Base-by-base conservation (phyloP, 2,797 vertebrate species). In the Muscicapa comitata region DNA sequence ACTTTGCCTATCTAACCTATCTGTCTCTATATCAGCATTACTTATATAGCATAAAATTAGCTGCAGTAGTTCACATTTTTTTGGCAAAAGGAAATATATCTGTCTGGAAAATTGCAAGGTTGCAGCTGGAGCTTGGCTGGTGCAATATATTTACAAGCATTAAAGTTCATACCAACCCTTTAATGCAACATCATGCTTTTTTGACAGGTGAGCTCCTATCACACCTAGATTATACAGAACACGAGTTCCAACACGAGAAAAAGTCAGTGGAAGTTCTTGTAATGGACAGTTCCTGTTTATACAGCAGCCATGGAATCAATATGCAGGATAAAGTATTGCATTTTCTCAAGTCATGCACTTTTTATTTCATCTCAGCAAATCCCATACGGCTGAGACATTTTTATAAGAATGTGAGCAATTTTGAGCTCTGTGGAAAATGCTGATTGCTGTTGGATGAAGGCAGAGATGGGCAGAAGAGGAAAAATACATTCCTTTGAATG, bases 281-380 rank as follows among this genome's bases (percentile, higher is more conserved):
- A 71, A 75, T 6, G n/a, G 73, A 57, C 53, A 90, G 45, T 40
- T 84, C 11, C 82, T 86, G 55, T 84, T 93, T 79, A 68, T 55
- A 47, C 2, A 1, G 38, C 13, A 6, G 17, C 70, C 62, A 25
- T 13, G 24, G 58, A 94, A 91, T 93, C 82, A 88, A 94, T 50
- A 87, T 6, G 4, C 76, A 76, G 55, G 82, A 92, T 85, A 33
- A 88, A 93, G n/a, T 76, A 40, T 47, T 86, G 79, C 54, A 21
- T 94, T 91, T 96, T 95, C 82, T 85, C 62, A 76, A 93, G 82
- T 70, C 7, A 1, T 73, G 76, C 76, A 91, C 65, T 95, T 96
- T 97, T 96, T 94, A 86, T 91, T 97, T 93, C 66, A 61, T 93
- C 80, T 97, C 93, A 91, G 86, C 84, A 94, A 96, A 95, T 86